Percentiles rank a stretch among this genome's conserved stretches.
These are phyloP conservation scores for Paracyclopina nana DNA, from an alignment of 1,140 invertebrate species.

Conservation along the genomic window DNA sequence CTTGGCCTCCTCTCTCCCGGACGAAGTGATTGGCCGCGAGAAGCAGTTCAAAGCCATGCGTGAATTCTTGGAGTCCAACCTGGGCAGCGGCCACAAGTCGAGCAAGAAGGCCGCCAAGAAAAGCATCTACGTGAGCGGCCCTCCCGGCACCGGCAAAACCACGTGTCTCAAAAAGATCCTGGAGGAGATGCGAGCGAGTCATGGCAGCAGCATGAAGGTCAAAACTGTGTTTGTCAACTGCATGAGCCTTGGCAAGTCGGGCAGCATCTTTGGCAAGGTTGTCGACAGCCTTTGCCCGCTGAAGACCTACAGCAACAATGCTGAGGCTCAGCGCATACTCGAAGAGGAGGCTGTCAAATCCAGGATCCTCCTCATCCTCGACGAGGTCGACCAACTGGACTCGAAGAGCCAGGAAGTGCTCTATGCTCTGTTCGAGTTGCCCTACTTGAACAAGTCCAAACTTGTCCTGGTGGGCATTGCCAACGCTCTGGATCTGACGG, in stretches of 20 bases:
- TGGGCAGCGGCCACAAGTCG: too few species aligned
- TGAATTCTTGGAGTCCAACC: neutral
- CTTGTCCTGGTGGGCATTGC: slow-evolving; percentile 77
- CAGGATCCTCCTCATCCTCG: slow-evolving; percentile 51
- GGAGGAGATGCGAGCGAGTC: slow-evolving; percentile 30
- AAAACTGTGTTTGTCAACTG: slow-evolving; percentile 57
- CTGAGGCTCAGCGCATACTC: slow-evolving; percentile 6
- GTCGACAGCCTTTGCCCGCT: slow-evolving; percentile 22
- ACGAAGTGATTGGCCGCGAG: neutral
- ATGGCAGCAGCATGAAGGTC: slow-evolving; percentile 33
- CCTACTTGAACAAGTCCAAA: slow-evolving; percentile 41
- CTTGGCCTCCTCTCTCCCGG: neutral
- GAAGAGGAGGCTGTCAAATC: neutral
- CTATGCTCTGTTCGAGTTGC: slow-evolving; percentile 87
- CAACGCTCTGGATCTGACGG: slow-evolving; percentile 86
- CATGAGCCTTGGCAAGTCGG: slow-evolving; percentile 50
- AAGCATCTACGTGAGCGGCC: slow-evolving; percentile 82
- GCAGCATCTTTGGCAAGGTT: slow-evolving; percentile 39
- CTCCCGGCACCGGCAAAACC: slow-evolving; percentile 90
- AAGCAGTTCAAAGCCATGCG: neutral
- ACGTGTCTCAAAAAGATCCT: slow-evolving; percentile 56
- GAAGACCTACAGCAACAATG: slow-evolving; percentile 10
- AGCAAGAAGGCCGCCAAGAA: slow-evolving; percentile 21
- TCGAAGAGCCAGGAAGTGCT: slow-evolving; percentile 63
- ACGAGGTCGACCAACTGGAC: slow-evolving; percentile 86